A percentile compares a stretch with the other conserved stretches of the same genome.
Evolutionary conservation across 2,888 invertebrate genomes (phyloP).

Genomic region (Dolomedes plantarius): DNA sequence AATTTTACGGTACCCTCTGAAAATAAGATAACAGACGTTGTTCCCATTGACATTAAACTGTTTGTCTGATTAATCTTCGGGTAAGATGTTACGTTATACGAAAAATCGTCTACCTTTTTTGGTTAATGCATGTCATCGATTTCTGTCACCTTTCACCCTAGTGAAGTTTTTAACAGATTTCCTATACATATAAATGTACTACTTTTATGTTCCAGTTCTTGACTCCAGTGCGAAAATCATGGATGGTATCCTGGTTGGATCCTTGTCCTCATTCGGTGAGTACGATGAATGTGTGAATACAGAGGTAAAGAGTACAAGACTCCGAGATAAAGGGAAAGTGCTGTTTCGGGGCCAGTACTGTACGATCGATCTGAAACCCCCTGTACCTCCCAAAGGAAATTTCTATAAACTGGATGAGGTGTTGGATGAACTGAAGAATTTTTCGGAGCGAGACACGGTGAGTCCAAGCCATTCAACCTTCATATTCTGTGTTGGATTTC

Average conservation of each 20-base stretch:
- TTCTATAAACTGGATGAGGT: slow-evolving; percentile 65
- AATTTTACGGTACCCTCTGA: no score
- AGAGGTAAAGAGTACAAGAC: background rate
- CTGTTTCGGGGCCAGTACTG: slow-evolving; percentile 57
- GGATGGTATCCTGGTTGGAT: slow-evolving; percentile 45
- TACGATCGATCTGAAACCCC: slow-evolving; percentile 41
- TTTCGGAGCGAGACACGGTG: slow-evolving; percentile 50
- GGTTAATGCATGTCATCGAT: no score
- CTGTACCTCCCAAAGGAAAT: slow-evolving; percentile 39
- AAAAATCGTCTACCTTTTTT: no score
- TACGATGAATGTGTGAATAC: slow-evolving; percentile 62
- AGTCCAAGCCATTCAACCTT: no score
- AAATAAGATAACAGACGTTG: no score
- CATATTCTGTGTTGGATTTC: background rate
- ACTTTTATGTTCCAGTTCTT: slow-evolving; percentile 35
- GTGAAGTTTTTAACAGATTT: no score
- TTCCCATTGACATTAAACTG: no score
- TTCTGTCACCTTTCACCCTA: no score
- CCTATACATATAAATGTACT: no score
- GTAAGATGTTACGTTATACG: no score
- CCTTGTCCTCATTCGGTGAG: slow-evolving; percentile 47
- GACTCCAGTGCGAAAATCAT: slow-evolving; percentile 53
- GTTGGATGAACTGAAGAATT: slow-evolving; percentile 57
- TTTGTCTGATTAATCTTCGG: no score
- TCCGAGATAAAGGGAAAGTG: slow-evolving; percentile 35